These are phyloP conservation scores for Proisotoma minuta DNA, from an alignment of 2,888 invertebrate species.

Conservation along the genomic window DNA sequence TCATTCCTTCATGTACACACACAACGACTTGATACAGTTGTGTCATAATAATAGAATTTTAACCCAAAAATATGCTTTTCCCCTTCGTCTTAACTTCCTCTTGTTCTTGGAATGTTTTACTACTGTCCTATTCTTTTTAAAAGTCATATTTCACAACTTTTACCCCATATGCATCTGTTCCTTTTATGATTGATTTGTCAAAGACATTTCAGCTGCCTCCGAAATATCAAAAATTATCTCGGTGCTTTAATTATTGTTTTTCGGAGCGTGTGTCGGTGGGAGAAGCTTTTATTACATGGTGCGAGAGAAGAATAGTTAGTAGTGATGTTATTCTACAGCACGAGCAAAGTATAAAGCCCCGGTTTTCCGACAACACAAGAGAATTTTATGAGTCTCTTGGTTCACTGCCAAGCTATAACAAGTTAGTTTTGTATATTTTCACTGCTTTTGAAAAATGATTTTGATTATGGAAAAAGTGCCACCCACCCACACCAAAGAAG, in stretches of 20 bases:
- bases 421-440: background rate
- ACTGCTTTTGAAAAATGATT: background rate
- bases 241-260: constrained; percentile 2
- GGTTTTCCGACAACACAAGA: background rate
- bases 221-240: constrained; percentile 4
- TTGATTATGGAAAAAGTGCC: background rate
- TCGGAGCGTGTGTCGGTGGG: constrained; percentile 1
- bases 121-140: background rate
- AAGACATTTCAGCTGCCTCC: background rate
- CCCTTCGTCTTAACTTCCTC: background rate
- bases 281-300: background rate
- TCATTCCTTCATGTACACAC: background rate
- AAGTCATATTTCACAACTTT: background rate
- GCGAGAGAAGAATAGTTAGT: background rate
- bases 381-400: constrained; percentile 2
- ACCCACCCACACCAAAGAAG: constrained; percentile 1
- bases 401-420: constrained; percentile 1
- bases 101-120: background rate
- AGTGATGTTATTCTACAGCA: constrained; percentile 4
- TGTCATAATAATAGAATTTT: constrained; percentile 5
- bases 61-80: constrained; percentile 4
- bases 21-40: background rate
- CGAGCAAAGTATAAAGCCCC: background rate
- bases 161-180: background rate
- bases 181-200: constrained; percentile 1